Evolutionary conservation across 2,113 vertebrate genomes (phyloP).

Genomic region (Dipodomys spectabilis): DNA sequence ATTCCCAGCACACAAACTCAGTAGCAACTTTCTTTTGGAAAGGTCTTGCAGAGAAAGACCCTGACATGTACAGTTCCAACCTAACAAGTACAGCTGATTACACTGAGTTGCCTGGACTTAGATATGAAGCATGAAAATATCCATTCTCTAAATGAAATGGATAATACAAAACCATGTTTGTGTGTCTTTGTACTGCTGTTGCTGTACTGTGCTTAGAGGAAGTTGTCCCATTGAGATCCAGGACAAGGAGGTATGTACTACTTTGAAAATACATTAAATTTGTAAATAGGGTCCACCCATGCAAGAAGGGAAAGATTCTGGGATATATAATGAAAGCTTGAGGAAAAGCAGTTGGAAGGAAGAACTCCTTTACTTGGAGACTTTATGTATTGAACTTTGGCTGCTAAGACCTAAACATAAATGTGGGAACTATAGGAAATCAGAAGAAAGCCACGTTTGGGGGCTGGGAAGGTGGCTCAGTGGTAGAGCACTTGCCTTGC

Average conservation of each 20-base stretch:
- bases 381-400: background rate
- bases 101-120: background rate
- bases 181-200: background rate
- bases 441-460: background rate
- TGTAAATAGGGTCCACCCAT: background rate
- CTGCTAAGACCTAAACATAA: background rate
- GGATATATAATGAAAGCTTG: background rate
- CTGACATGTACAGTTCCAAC: background rate
- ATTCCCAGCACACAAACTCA: background rate
- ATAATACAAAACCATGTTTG: background rate
- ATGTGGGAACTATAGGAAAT: background rate
- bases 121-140: background rate
- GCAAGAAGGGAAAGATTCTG: background rate
- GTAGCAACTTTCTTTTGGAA: background rate
- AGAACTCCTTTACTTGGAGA: background rate
- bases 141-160: background rate
- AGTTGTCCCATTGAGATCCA: background rate
- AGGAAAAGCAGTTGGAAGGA: background rate
- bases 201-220: background rate
- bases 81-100: fast-evolving
- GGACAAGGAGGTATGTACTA: background rate
- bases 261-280: background rate
- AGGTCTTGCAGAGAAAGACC: background rate
- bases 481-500: no score
- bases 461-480: no score